phyloP scores from a whole-genome alignment of 2,888 invertebrate genomes.

The Miltochrista miniata region DNA sequence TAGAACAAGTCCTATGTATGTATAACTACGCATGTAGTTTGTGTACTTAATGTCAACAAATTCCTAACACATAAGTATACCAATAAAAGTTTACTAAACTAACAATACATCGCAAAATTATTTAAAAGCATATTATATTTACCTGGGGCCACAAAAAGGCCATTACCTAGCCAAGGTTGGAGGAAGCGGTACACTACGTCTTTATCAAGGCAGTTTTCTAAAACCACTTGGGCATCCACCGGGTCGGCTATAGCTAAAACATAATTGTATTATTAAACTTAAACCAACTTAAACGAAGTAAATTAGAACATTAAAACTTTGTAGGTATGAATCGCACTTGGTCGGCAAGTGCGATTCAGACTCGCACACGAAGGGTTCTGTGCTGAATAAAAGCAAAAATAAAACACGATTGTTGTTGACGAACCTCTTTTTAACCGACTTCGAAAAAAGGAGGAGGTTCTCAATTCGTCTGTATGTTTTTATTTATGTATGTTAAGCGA shows the following conservation, averaged over 20 bases:
- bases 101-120: constrained; percentile 1
- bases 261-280: too few relatives aligned
- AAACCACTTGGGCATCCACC: constrained; percentile 63
- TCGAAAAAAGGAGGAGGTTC: too few relatives aligned
- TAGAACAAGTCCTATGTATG: neutral
- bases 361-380: too few relatives aligned
- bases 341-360: too few relatives aligned
- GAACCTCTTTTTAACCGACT: too few relatives aligned
- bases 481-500: too few relatives aligned
- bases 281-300: too few relatives aligned
- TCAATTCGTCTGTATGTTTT: too few relatives aligned
- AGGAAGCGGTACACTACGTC: constrained; percentile 69
- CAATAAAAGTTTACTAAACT: neutral
- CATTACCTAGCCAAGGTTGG: constrained; percentile 71
- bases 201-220: constrained; percentile 72
- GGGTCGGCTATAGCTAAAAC: constrained; percentile 59
- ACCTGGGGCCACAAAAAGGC: constrained; percentile 72
- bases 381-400: too few relatives aligned
- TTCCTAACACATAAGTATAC: neutral
- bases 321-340: too few relatives aligned
- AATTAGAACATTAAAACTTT: too few relatives aligned
- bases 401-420: too few relatives aligned
- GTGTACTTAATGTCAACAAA: neutral
- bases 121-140: constrained; percentile 28
- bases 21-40: neutral